Base-by-base conservation (phyloP, 1,140 invertebrate species). In the Philotrypesis tridentata region DNA sequence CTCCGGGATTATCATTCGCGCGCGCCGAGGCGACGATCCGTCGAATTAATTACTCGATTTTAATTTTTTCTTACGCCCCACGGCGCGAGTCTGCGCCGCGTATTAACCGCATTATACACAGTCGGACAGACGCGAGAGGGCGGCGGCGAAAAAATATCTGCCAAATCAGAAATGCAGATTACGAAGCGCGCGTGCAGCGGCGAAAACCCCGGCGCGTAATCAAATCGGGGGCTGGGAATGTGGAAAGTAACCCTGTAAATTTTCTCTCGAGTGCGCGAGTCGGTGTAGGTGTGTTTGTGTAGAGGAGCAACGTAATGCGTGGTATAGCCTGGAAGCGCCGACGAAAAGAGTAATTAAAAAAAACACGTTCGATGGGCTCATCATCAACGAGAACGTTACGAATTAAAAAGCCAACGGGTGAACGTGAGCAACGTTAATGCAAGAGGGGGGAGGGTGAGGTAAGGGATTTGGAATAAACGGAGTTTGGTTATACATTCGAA, bases 321-420 rank as follows among this genome's bases (percentile, higher is more conserved):
- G 3, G 9, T 9, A 37, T 37, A 37, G 17, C 48, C 4, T n/a
- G 37, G n/a, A 76, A 77, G 27, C 7, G 37, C 40, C 27, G 23
- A 7, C 43, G 5, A 37, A 77, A 77, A 77, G 68, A 77, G 63
- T 68, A 77, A 77, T 77, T 77, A 77, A 77, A 55, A 55, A 14
- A 0, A 14, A 2, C 48, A 21, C 48, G 0, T 43, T 1, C 40
- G 1, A 11, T 0, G 40, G 40, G 31, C 63, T 14, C 63, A n/a
- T 77, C 37, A 77, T 68, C 68, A 68, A 25, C 6, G 67, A 77
- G 61, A 67, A 48, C 11, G 33, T 77, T 68, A 77, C 23, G 11
- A 65, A 33, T 43, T 43, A 43, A 43, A 43, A 43, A 43, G 5
- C 48, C 48, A 17, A 55, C 48, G 48, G 21, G 21, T 17, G 21